phyloP scores from a whole-genome alignment of 2,113 vertebrate species.

The Entomyzon cyanotis region DNA sequence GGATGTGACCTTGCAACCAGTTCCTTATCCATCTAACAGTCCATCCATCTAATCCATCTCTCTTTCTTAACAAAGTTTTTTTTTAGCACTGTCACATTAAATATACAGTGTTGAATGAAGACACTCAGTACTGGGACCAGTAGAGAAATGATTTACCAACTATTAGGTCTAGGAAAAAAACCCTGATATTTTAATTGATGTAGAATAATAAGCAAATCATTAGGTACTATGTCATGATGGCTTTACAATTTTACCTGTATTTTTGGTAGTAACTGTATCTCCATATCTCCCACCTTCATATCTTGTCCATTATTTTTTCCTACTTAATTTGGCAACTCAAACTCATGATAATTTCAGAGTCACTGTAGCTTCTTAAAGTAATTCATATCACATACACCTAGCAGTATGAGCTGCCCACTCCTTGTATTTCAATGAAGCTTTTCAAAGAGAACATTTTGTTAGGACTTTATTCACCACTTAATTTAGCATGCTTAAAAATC shows the following conservation, averaged over 20 bases:
- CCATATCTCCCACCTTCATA: constrained; percentile 15
- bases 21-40: background rate
- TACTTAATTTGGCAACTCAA: constrained; percentile 56
- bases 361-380: constrained; percentile 36
- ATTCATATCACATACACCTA: constrained; percentile 2
- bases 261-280: constrained; percentile 57
- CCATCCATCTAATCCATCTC: background rate
- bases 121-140: background rate
- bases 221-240: constrained; percentile 38
- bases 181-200: constrained; percentile 18
- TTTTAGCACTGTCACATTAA: background rate
- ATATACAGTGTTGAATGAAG: background rate
- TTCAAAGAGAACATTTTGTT: constrained; percentile 43
- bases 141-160: background rate
- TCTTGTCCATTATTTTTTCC: constrained; percentile 49
- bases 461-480: constrained; percentile 13
- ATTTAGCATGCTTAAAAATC: background rate
- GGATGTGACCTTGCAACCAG: background rate
- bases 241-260: constrained; percentile 45
- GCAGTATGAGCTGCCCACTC: constrained; percentile 2
- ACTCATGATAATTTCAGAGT: constrained; percentile 39
- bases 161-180: background rate
- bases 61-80: background rate
- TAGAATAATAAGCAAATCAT: constrained; percentile 44
- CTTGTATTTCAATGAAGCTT: constrained; percentile 8